Evolutionary conservation across 2,888 invertebrate genomes (phyloP).

Genomic region (Lepidocyrtoides sp.): DNA sequence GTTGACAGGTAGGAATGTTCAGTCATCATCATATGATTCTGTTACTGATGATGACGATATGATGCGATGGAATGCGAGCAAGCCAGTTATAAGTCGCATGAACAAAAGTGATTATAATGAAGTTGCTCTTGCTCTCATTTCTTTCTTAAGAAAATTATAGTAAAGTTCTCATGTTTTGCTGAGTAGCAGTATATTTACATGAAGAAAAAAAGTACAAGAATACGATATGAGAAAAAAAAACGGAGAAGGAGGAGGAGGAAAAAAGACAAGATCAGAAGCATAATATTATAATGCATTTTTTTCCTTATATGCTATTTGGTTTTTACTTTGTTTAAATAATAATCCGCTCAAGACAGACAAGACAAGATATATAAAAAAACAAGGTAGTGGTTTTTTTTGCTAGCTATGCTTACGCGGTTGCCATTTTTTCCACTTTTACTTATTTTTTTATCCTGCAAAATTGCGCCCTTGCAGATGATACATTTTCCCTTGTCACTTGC

Average conservation of each 20-base stretch:
- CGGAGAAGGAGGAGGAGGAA: not conserved
- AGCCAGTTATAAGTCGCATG: not conserved
- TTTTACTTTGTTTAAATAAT: not conserved
- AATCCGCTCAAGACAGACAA: slow-evolving; percentile 10
- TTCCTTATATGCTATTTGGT: not conserved
- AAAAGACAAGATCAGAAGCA: not conserved
- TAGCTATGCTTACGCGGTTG: slow-evolving; percentile 2
- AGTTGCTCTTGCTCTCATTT: slow-evolving; percentile 39
- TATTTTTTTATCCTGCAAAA: slow-evolving; percentile 44
- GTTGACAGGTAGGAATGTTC: slow-evolving; percentile 41
- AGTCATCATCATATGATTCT: not conserved
- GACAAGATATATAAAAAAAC: no score
- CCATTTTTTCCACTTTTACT: no score
- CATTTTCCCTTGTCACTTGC: slow-evolving; percentile 75
- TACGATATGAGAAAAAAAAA: not conserved
- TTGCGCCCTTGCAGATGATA: slow-evolving; percentile 61
- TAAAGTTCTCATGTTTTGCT: not conserved
- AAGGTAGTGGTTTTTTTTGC: slow-evolving; percentile 3
- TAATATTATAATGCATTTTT: no score
- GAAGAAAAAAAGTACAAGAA: slow-evolving; percentile 16
- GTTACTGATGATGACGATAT: not conserved
- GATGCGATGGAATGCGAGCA: slow-evolving; percentile 56
- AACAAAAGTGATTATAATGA: not conserved
- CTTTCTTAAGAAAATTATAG: not conserved
- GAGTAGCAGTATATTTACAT: not conserved